A percentile compares a stretch with the other conserved stretches of the same genome.
These are phyloP conservation scores for Tinamus guttatus DNA, from an alignment of 2,113 vertebrate species.

Conservation along the genomic window DNA sequence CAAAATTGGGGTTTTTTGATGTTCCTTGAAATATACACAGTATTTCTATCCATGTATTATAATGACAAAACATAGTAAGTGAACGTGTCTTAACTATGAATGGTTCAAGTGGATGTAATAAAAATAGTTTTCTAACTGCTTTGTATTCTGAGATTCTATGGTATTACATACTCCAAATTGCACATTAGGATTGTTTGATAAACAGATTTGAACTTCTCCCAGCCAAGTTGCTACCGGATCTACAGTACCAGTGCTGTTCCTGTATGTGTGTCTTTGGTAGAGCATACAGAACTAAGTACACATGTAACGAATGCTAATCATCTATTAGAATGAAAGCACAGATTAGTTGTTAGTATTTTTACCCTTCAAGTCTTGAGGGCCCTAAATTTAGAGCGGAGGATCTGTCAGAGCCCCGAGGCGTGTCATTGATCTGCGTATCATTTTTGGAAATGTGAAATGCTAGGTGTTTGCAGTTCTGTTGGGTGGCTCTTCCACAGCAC, in stretches of 20 bases:
- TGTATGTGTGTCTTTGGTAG: conserved; percentile 80
- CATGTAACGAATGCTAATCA: conserved; percentile 81
- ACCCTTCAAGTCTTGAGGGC: conserved; percentile 74
- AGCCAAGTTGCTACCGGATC: conserved; percentile 62
- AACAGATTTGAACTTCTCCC: conserved; percentile 73
- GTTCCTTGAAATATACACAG: conserved; percentile 79
- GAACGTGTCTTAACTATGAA: conserved; percentile 82
- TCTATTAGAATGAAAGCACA: conserved; percentile 84
- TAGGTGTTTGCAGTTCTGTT: conserved; percentile 76
- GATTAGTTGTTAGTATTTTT: conserved; percentile 81
- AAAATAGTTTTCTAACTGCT: conserved; percentile 85
- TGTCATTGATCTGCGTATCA: conserved; percentile 71
- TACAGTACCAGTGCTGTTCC: conserved; percentile 75
- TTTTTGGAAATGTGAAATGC: conserved; percentile 74
- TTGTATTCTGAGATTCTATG: conserved; percentile 78
- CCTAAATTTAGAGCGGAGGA: conserved; percentile 75
- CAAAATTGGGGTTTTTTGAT: conserved; percentile 68
- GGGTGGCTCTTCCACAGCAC: conserved; percentile 70
- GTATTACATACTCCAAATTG: conserved; percentile 81
- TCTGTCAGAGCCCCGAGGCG: conserved; percentile 72
- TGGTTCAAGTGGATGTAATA: conserved; percentile 82
- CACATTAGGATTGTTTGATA: conserved; percentile 82
- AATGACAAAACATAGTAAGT: conserved; percentile 82
- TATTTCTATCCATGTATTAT: conserved; percentile 83
- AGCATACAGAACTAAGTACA: conserved; percentile 78